Evolutionary conservation across 2,888 invertebrate genomes (phyloP), one percentile per base, ranked within the genome.

Genomic region (Agriopis leucophaearia): DNA sequence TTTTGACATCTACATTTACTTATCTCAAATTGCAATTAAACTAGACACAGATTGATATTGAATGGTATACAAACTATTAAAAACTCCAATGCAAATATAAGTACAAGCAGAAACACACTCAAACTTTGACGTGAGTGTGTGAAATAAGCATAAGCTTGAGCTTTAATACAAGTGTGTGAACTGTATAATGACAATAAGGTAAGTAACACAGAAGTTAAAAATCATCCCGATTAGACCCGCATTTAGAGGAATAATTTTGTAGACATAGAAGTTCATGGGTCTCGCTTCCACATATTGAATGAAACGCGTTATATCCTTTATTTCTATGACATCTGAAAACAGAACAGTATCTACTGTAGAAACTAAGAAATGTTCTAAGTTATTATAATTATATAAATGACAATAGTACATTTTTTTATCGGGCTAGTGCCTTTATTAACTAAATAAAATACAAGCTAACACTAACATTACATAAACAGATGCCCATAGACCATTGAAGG

Each of bases 111-210:
- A 27, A 27, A 27, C 27, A 27, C 27, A 5, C 27, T 27, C 27
- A 2, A 27, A 27, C 27, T 27, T 27, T 27, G 27, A 27, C 1
- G 27, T 27, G 27, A 27, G 27, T 27, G 27, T 27, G 4, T 27
- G 27, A 27, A 40, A 3, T 40, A 40, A 10, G 8, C 10, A 40
- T 40, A 9, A 44, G 9, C 6, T 8, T 35, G 0, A 8, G 40
- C 40, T 13, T 16, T 59, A 65, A 44, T 47, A 45, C 8, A 54
- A 27, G 40, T 60, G 38, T 35, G 76, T 67, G 18, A 78, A 70
- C 51, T 79, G 78, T 47, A 79, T 36, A 16, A 77, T 71, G 13
- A 66, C 66, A 50, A 67, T 63, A 5, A 77, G 55, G n/a, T 76
- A 78, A 12, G 74, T 73, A 10, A 72, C 52, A 18, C 65, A 76